Evolutionary conservation across 2,797 vertebrate species (phyloP), one percentile per base, ranked within the genome.

Genomic region (Pyrrhura leucotis): DNA sequence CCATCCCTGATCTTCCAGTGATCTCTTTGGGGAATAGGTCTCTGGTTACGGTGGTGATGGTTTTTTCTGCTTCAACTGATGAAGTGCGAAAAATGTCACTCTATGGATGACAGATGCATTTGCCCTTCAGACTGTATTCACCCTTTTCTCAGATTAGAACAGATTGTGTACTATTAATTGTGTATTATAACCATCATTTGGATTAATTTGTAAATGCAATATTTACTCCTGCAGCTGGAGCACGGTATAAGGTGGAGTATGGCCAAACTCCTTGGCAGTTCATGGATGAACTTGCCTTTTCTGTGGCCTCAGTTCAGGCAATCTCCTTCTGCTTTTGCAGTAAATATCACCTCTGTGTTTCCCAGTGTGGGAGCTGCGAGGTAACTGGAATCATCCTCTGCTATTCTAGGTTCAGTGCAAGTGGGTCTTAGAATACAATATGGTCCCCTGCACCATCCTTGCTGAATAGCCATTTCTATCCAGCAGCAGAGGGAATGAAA

Each of bases 401-500:
- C 26, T 62, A 0, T 56, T 67, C 16, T 53, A 7, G 13, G 4
- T 63, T 31, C 44, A 63, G 31, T 51, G 22, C 59, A 58, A 7
- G 4, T 7, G 29, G 53, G 6, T 45, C 10, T 73, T 35, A 22
- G 44, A 72, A 21, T 19, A 8, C 0, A 2, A 3, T 5, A 7
- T 14, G 28, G 39, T 54, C 23, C 16, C 12, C 9, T 66, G 17
- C 22, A 51, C 14, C 39, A 26, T 85, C 59, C 71, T 61, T 74
- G 19, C 22, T 45, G 40, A 67, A 12, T 12, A 17, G 39, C 7
- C 37, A 11, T 86, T 75, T 88, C 53, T 61, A 0, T 61, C 53
- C 47, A 33, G 48, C 44, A 48, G 0, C n/a, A 45, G 31, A 50
- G 39, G 37, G 21, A 47, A 53, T 7, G 8, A 13, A 47, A 21